A percentile compares a stretch with the other conserved stretches of the same genome.
Conservation (phyloP, 2,888 invertebrate genomes). For the Neria commutata region DNA sequence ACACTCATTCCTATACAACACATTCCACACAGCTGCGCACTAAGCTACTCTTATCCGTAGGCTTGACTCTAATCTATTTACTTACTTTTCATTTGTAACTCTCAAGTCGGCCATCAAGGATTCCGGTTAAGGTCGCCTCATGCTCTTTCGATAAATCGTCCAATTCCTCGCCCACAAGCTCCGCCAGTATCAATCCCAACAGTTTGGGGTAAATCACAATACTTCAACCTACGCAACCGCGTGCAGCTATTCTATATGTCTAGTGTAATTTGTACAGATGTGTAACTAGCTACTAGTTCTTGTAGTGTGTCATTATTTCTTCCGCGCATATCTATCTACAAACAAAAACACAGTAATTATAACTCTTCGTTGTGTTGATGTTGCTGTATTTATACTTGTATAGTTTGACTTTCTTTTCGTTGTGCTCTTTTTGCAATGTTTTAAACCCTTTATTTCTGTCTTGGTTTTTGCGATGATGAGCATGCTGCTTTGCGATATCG, state of each 20-base stretch:
- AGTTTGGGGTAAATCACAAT: slow-evolving; percentile 56
- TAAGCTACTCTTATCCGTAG: background rate
- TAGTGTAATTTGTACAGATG: no score
- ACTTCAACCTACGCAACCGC: no score
- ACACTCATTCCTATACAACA: background rate
- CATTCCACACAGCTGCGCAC: background rate
- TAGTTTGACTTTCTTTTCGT: no score
- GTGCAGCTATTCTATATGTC: no score
- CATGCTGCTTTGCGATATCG: no score
- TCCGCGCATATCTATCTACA: no score
- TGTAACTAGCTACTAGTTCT: no score
- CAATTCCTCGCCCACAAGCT: slow-evolving; percentile 58
- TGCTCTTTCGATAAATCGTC: slow-evolving; percentile 57
- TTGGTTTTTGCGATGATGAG: no score
- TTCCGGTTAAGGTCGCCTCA: slow-evolving; percentile 60
- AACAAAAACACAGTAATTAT: no score
- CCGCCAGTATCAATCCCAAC: slow-evolving; percentile 56
- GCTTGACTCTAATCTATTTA: slow-evolving; percentile 1
- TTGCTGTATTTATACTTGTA: background rate
- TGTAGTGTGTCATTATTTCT: no score
- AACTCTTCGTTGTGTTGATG: slow-evolving; percentile 14
- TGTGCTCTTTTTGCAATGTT: no score
- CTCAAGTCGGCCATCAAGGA: slow-evolving; percentile 59
- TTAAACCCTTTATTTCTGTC: no score
- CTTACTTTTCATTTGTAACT: slow-evolving; percentile 15